Percentiles rank a stretch among this genome's conserved stretches.
phyloP scores from a whole-genome alignment of 1,140 invertebrate species.

The Hetaerina americana region DNA sequence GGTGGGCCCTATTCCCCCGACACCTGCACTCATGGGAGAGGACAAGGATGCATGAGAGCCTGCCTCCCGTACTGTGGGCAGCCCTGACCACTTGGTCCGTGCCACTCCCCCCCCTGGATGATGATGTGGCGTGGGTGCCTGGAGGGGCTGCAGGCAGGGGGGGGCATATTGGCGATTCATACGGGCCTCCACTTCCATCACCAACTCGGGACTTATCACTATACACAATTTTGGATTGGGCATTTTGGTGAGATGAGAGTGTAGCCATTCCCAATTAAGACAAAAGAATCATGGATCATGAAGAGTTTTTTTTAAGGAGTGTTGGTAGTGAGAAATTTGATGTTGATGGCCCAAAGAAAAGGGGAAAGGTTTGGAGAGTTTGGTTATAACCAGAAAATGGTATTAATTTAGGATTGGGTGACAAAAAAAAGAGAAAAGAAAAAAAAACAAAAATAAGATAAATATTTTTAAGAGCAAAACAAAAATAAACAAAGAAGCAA shows the following conservation, averaged over 20 bases:
- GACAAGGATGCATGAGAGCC: not conserved
- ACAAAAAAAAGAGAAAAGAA: slow-evolving; percentile 16
- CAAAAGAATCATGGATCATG: no score
- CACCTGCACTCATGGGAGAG: not conserved
- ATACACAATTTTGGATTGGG: slow-evolving; percentile 18
- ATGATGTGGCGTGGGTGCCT: slow-evolving; percentile 30
- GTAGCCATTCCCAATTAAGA: slow-evolving; percentile 15
- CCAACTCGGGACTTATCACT: slow-evolving; percentile 76
- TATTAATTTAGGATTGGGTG: no score
- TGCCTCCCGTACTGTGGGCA: slow-evolving; percentile 17
- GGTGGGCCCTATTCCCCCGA: not conserved
- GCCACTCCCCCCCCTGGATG: slow-evolving; percentile 17
- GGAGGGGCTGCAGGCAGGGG: slow-evolving; percentile 36
- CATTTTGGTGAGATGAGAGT: slow-evolving; percentile 10
- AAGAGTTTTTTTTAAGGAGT: no score
- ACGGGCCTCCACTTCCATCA: slow-evolving; percentile 74
- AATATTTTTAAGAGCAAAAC: slow-evolving; percentile 11
- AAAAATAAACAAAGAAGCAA: slow-evolving; percentile 13
- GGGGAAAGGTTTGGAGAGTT: no score
- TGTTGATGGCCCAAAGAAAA: no score
- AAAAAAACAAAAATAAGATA: slow-evolving; percentile 13
- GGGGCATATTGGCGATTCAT: slow-evolving; percentile 71
- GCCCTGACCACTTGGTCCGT: slow-evolving; percentile 17
- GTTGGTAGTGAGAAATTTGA: slow-evolving; percentile 2
- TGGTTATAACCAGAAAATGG: no score